Evolutionary conservation across 2,797 vertebrate genomes (phyloP), one percentile per base, ranked within the genome.

Genomic region (Caiman crocodilus): DNA sequence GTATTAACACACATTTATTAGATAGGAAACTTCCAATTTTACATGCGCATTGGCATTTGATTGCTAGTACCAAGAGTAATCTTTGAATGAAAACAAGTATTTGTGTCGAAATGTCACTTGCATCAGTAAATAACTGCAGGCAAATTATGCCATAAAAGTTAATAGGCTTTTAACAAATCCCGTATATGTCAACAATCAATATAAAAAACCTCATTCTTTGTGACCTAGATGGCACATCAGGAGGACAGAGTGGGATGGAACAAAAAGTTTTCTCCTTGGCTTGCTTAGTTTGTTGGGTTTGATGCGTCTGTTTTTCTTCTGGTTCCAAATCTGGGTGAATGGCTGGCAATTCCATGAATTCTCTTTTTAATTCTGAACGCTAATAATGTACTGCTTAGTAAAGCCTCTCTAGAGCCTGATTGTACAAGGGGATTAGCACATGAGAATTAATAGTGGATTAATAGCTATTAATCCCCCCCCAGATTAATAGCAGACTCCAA

Each of bases 141-240:
- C 28, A 6, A 76, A 35, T 42, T 21, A 56, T 23, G 25, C 25
- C 21, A 25, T 69, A 20, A 8, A 58, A 69, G 32, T 58, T 16
- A 25, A 63, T 4, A 26, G 32, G 28, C 30, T 64, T 59, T 26
- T 26, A 79, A 55, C 28, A 76, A 55, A 14, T 32, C 4, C 69
- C 3, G 2, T 6, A 57, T n/a, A 57, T n/a, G 3, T 6, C 7
- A 4, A 60, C 4, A 0, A 2, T 14, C 7, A 12, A 69, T 63
- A 57, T 67, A 67, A 65, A 5, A 42, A 25, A 60, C 73, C 7
- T n/a, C 2, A 5, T 2, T 7, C 59, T 18, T 55, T 56, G 35
- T 81, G 56, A 73, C 32, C 30, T 56, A 20, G 11, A 28, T 42
- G 7, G 35, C 21, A 9, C 0, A 9, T 26, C 65, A 30, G 60